Percentiles rank a stretch among this genome's conserved stretches.
phyloP scores from a whole-genome alignment of 2,797 vertebrate species.

The Rhodeus uyekii region DNA sequence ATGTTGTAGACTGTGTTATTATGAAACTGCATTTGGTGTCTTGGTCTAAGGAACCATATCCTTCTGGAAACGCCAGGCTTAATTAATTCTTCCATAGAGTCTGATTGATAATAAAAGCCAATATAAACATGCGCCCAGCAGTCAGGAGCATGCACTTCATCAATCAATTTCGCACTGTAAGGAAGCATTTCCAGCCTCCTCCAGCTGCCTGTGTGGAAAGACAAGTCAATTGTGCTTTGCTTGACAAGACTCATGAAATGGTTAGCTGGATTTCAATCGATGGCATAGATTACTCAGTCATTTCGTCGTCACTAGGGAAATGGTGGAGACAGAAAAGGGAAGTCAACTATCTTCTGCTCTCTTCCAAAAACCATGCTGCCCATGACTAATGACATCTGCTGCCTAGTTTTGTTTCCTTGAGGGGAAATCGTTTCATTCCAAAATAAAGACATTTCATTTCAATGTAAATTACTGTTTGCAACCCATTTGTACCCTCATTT shows the following conservation, averaged over 20 bases:
- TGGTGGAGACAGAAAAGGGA: slow-evolving; percentile 1
- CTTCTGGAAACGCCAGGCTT: slow-evolving; percentile 14
- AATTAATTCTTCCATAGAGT: slow-evolving; percentile 43
- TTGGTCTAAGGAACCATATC: slow-evolving; percentile 16
- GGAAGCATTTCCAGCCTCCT: slow-evolving; percentile 32
- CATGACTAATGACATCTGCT: slow-evolving; percentile 7
- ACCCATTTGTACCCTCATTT: not conserved
- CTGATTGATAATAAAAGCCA: slow-evolving; percentile 53
- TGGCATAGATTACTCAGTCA: slow-evolving; percentile 55
- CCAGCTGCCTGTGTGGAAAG: slow-evolving; percentile 45
- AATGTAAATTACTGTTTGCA: slow-evolving; percentile 13
- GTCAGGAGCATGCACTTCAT: slow-evolving; percentile 43
- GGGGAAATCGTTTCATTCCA: not conserved
- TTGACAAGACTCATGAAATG: slow-evolving; percentile 57
- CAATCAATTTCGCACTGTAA: slow-evolving; percentile 54
- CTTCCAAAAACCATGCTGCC: slow-evolving; percentile 5
- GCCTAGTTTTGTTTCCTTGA: not conserved
- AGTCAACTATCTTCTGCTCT: slow-evolving; percentile 10
- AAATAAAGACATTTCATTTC: not conserved
- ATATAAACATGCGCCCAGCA: slow-evolving; percentile 53
- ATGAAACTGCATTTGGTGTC: slow-evolving; percentile 17
- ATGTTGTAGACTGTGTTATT: slow-evolving; percentile 7
- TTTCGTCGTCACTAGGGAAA: slow-evolving; percentile 51
- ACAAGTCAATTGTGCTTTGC: slow-evolving; percentile 55
- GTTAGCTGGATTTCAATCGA: slow-evolving; percentile 59